Conservation (phyloP, 2,113 vertebrate species). For the Hippocampus abdominalis region DNA sequence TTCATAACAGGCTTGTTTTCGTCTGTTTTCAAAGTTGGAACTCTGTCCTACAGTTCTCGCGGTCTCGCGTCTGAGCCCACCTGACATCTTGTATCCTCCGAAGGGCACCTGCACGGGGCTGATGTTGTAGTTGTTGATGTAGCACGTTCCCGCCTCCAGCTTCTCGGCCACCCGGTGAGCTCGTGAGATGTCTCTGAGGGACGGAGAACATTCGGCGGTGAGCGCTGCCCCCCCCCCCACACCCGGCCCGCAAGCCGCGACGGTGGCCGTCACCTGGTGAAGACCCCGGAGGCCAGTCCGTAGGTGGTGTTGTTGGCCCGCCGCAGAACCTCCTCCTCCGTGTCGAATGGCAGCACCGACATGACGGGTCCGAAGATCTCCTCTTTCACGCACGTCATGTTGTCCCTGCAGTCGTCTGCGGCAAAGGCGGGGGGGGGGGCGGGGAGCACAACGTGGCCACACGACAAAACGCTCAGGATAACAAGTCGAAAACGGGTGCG, state of each 20-base stretch:
- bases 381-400: constrained; percentile 93
- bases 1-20: too few species aligned
- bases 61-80: constrained; percentile 56
- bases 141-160: constrained; percentile 89
- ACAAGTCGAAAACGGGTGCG: neutral
- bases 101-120: constrained; percentile 87
- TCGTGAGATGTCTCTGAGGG: constrained; percentile 84
- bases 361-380: constrained; percentile 98
- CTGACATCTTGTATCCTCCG: constrained; percentile 94
- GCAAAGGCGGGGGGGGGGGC: too few species aligned
- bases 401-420: constrained; percentile 87
- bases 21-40: neutral
- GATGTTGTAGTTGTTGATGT: constrained; percentile 94
- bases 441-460: neutral
- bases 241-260: too few species aligned
- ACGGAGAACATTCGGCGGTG: neutral
- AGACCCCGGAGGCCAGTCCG: constrained; percentile 91
- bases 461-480: neutral
- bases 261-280: constrained; percentile 80
- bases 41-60: neutral
- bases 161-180: constrained; percentile 86
- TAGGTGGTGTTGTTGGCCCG: constrained; percentile 87
- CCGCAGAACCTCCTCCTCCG: constrained; percentile 84
- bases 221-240: too few species aligned
- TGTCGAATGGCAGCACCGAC: constrained; percentile 90